Conservation (phyloP, 2,113 vertebrate genomes). For the Edolisoma coerulescens region DNA sequence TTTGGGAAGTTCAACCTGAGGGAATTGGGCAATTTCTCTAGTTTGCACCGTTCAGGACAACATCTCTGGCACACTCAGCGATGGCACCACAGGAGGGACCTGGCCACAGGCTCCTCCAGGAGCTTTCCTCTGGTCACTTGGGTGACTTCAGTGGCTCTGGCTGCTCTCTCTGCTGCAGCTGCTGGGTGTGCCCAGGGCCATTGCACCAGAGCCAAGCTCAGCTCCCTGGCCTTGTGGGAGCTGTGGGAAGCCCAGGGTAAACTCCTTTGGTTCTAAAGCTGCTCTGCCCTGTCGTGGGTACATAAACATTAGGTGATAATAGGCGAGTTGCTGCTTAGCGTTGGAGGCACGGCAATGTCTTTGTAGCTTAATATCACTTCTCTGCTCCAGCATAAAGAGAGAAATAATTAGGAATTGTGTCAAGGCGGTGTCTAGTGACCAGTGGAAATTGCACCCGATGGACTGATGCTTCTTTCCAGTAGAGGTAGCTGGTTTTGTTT, state of each 20-base stretch:
- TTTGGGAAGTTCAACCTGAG: background rate
- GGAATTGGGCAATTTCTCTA: background rate
- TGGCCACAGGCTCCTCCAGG: background rate
- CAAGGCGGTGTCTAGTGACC: background rate
- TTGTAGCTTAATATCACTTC: background rate
- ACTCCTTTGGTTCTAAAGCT: background rate
- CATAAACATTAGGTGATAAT: accelerated
- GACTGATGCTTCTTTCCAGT: background rate
- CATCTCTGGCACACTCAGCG: background rate
- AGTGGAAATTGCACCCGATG: background rate
- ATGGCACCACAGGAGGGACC: background rate
- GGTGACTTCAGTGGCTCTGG: background rate
- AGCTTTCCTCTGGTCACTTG: background rate
- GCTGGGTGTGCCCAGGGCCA: background rate
- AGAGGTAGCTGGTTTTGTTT: background rate
- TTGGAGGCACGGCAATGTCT: background rate
- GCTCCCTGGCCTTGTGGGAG: accelerated
- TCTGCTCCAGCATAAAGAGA: background rate
- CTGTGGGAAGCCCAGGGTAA: background rate
- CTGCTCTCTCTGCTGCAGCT: background rate
- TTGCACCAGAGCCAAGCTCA: background rate
- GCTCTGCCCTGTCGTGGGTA: background rate
- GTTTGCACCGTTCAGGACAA: background rate
- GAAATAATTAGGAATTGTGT: background rate
- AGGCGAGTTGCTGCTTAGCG: background rate